Base-by-base conservation (phyloP, 2,888 invertebrate species). In the Eustalomyia histrio region DNA sequence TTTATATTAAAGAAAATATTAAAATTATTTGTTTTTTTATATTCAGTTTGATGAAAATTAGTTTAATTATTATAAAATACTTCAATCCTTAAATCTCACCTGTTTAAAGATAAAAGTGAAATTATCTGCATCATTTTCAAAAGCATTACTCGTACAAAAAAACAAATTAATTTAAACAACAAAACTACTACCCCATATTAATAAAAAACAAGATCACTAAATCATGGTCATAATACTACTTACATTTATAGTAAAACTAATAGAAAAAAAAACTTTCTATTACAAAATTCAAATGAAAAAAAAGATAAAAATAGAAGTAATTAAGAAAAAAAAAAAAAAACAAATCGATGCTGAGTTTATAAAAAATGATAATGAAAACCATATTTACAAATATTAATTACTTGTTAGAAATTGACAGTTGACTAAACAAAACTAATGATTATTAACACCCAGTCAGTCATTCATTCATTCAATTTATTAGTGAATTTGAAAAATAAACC, bases 341-440 rank as follows among this genome's bases (percentile, higher is more conserved):
- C 24, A 29, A 29, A 6, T 29, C 7, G 29, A 29, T 29, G 29
- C 29, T 29, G 7, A 29, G 39, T 12, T 39, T 39, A 5, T 39
- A 5, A 4, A 21, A 21, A 35, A 35, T 35, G 39, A 39, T 14
- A 39, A 39, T 39, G 10, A 39, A 39, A 39, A 39, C 39, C 39
- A 14, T 39, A 39, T 39, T 39, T 12, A 39, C 39, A 39, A 39
- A 14, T 61, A 29, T 29, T 29, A 29, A 29, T 29, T 29, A 29
- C 29, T 29, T 29, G 29, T 29, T 29, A 39, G 33, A 68, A 47
- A 76, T 52, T 64, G 69, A 52, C 76, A 76, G 47, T 5, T 69
- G 69, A 64, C 29, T 76, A 64, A 69, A 76, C 69, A 76, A 64
- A 64, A 72, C 52, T 53, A 72, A 78, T 58, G 58, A 65, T 8